Conservation (phyloP, 37 sponge, comb jelly and placozoan genomes). For the Haliclona indistincta region DNA sequence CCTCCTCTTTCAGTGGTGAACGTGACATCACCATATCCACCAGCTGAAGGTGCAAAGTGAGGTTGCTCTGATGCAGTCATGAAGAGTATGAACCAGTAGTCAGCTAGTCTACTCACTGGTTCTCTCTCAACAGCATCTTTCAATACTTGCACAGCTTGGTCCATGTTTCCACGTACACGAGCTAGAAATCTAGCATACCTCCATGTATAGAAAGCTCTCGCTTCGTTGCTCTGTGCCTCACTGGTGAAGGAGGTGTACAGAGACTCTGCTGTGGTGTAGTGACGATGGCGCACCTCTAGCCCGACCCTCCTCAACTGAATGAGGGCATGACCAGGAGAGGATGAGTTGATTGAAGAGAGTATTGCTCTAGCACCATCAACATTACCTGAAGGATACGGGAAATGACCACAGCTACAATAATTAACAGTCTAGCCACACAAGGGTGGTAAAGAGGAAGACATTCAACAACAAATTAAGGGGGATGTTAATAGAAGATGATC, state of each 20-base stretch:
- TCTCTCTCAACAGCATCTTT: slow-evolving; percentile 59
- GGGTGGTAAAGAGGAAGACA: background rate
- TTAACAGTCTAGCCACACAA: background rate
- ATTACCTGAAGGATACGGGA: slow-evolving; percentile 29
- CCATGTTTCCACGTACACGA: slow-evolving; percentile 34
- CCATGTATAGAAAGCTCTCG: slow-evolving; percentile 41
- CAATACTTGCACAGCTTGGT: slow-evolving; percentile 22
- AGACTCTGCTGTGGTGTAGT: slow-evolving; percentile 1
- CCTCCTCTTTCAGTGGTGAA: slow-evolving; percentile 17
- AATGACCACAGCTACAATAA: background rate
- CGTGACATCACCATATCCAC: slow-evolving; percentile 55
- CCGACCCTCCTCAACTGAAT: slow-evolving; percentile 34
- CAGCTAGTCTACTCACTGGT: slow-evolving; percentile 14
- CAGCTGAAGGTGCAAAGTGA: slow-evolving; percentile 59
- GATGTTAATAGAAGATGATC: too few relatives aligned
- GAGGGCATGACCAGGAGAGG: slow-evolving; percentile 7
- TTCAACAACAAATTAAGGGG: background rate
- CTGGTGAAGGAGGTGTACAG: slow-evolving; percentile 34
- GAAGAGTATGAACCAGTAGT: background rate
- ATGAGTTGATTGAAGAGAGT: slow-evolving; percentile 16
- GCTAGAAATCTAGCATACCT: slow-evolving; percentile 45
- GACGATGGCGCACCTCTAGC: slow-evolving; percentile 41
- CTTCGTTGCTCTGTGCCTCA: slow-evolving; percentile 9
- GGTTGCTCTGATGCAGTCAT: slow-evolving; percentile 19
- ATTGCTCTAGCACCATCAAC: slow-evolving; percentile 39